Conservation (phyloP, 2,797 vertebrate genomes). For the Micropoecilia bifurca region DNA sequence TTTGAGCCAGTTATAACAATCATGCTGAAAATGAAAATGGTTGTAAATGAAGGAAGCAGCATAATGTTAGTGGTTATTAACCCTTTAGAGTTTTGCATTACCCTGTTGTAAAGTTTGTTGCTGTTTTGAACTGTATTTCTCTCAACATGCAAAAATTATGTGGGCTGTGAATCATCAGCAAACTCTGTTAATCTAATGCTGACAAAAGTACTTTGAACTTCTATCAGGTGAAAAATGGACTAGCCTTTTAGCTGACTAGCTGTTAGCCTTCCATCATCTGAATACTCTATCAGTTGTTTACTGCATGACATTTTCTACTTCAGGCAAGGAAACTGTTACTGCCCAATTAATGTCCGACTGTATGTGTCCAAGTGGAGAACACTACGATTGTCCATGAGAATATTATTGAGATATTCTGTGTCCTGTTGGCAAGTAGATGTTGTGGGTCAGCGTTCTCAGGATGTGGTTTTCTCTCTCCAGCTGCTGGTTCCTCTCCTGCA, state of each 20-base stretch:
- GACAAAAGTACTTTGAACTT: too few relatives aligned
- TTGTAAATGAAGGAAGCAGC: background rate
- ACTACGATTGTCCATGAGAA: background rate
- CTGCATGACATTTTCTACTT: background rate
- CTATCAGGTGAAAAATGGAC: background rate
- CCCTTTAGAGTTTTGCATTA: background rate
- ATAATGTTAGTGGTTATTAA: background rate
- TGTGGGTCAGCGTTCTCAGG: conserved; percentile 78
- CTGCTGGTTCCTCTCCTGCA: conserved; percentile 83
- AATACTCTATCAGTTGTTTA: background rate
- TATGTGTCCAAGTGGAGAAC: background rate
- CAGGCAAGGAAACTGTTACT: background rate
- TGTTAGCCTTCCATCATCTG: background rate
- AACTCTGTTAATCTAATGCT: background rate
- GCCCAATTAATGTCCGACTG: background rate
- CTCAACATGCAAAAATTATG: background rate
- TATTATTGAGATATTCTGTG: background rate
- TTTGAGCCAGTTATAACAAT: background rate
- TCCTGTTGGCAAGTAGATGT: background rate
- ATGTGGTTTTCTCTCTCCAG: conserved; percentile 86
- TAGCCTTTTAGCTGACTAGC: background rate
- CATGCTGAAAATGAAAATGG: background rate
- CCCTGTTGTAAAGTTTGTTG: background rate
- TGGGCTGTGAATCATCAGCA: background rate
- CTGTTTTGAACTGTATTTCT: background rate